A percentile compares a stretch with the other conserved stretches of the same genome.
Evolutionary conservation across 2,797 vertebrate species (phyloP).

Genomic region (Poeciliopsis presidionis): DNA sequence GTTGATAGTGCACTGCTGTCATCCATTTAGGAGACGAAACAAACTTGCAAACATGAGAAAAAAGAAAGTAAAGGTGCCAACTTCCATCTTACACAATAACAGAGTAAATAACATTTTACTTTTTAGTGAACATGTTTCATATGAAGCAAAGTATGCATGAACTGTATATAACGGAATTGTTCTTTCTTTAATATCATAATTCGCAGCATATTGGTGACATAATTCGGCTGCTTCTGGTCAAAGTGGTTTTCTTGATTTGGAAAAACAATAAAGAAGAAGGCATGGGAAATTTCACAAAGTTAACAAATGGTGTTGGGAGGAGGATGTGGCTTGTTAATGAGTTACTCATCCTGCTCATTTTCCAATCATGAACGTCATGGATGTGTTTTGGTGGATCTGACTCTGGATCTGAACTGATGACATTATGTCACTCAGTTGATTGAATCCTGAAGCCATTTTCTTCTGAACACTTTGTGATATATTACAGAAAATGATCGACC

Average conservation of each 20-base stretch:
- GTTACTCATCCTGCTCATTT: conserved; percentile 25
- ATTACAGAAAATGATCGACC: not conserved
- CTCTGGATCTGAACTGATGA: conserved; percentile 6
- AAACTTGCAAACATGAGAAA: conserved; percentile 18
- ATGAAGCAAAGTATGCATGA: not conserved
- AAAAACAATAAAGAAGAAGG: conserved; percentile 58
- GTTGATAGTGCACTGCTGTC: not conserved
- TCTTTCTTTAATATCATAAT: not conserved
- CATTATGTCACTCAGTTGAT: not conserved
- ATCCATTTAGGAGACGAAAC: conserved; percentile 21
- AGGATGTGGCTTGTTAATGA: conserved; percentile 41
- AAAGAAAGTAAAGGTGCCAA: not conserved
- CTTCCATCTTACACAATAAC: not conserved
- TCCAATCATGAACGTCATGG: conserved; percentile 21
- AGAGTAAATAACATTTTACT: not conserved
- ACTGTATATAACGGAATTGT: not conserved
- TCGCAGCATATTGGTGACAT: conserved; percentile 16
- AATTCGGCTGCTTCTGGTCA: conserved; percentile 46
- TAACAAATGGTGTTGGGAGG: conserved; percentile 44
- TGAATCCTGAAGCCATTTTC: not conserved
- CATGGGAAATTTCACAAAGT: conserved; percentile 59
- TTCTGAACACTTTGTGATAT: not conserved
- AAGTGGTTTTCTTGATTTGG: conserved; percentile 43
- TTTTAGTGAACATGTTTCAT: not conserved
- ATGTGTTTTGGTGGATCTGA: conserved; percentile 4